A percentile compares a stretch with the other conserved stretches of the same genome.
Evolutionary conservation across 92 coral and sea anemone species (phyloP).

Genomic region (Actinostola sp.): DNA sequence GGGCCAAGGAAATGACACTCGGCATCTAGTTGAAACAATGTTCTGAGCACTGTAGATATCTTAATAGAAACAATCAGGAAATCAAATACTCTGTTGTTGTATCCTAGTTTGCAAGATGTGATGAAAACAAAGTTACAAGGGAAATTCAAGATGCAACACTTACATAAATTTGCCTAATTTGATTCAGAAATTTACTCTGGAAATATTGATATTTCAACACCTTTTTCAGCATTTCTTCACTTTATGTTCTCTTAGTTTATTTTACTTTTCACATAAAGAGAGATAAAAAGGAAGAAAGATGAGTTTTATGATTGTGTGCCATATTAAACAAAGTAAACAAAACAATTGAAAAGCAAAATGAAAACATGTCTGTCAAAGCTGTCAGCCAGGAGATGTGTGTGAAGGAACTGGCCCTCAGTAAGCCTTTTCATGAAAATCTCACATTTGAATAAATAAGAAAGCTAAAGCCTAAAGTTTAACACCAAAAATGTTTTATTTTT

Average conservation of each 20-base stretch:
- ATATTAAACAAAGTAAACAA: background rate
- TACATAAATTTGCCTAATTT: background rate
- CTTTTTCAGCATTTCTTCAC: background rate
- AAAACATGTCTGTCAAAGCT: background rate
- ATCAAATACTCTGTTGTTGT: constrained; percentile 12
- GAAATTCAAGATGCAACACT: too few relatives aligned
- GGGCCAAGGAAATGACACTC: constrained; percentile 23
- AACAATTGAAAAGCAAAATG: background rate
- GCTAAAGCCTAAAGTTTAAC: too few relatives aligned
- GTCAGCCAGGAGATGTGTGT: background rate
- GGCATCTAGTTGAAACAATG: background rate
- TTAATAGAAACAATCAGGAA: constrained; percentile 21
- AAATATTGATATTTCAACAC: constrained; percentile 1
- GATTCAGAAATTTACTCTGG: background rate
- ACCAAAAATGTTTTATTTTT: too few relatives aligned
- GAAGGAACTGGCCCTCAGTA: background rate
- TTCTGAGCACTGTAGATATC: constrained; percentile 15
- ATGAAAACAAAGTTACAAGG: background rate
- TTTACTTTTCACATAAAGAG: too few relatives aligned
- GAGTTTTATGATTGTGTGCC: too few relatives aligned
- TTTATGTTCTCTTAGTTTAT: too few relatives aligned
- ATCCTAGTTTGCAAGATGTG: constrained; percentile 39
- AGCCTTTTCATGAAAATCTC: too few relatives aligned
- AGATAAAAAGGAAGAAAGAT: too few relatives aligned
- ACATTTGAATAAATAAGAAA: too few relatives aligned